Conservation (phyloP, 2,797 vertebrate species). For the Adrianichthys oophorus region DNA sequence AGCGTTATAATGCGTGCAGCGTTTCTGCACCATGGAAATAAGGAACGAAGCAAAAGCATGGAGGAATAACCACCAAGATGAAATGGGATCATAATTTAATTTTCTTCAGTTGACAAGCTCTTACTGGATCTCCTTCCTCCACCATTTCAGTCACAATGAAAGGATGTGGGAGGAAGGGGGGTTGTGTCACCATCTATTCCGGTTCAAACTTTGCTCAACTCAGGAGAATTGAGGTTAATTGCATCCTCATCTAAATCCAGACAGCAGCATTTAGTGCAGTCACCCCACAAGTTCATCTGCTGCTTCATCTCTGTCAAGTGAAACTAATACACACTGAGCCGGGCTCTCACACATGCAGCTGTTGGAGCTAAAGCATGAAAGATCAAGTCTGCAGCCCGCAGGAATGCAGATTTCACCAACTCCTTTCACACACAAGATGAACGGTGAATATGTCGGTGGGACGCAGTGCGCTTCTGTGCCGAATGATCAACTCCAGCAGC, state of each 20-base stretch:
- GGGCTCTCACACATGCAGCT: constrained; percentile 15
- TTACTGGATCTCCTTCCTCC: constrained; percentile 24
- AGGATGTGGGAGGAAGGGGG: neutral
- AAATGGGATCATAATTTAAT: constrained; percentile 64
- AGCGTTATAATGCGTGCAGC: constrained; percentile 14
- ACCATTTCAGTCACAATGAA: constrained; percentile 16
- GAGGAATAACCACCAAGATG: constrained; percentile 28
- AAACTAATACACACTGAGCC: constrained; percentile 46
- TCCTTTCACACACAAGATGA: constrained; percentile 28
- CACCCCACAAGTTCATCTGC: constrained; percentile 28
- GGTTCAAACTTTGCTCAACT: constrained; percentile 17
- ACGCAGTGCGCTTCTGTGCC: constrained; percentile 31
- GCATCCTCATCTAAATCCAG: constrained; percentile 45
- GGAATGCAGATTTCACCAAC: constrained; percentile 26
- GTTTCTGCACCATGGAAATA: constrained; percentile 8
- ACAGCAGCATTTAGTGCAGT: constrained; percentile 35
- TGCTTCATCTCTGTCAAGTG: constrained; percentile 38
- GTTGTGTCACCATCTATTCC: neutral
- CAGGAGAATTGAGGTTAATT: constrained; percentile 41
- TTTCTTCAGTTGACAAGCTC: constrained; percentile 50
- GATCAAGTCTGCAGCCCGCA: constrained; percentile 23
- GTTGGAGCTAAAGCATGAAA: constrained; percentile 13
- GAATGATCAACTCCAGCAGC: constrained; percentile 29
- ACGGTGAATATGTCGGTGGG: constrained; percentile 50
- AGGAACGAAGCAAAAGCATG: constrained; percentile 14